phyloP scores from a whole-genome alignment of 2,113 vertebrate genomes.

The Epinephelus fuscoguttatus region DNA sequence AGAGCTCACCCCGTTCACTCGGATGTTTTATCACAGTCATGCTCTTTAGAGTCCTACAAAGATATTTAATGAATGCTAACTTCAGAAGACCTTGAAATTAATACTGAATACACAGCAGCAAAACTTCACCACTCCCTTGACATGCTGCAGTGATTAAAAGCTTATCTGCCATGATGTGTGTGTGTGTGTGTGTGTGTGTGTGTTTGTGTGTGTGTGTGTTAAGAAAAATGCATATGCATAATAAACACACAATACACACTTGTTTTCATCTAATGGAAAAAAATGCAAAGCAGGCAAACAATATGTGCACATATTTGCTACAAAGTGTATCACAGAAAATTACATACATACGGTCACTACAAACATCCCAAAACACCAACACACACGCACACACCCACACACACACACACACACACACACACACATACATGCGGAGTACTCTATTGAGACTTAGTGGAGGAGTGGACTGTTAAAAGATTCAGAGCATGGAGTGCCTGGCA shows the following conservation, averaged over 20 bases:
- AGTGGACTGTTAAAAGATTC: slow-evolving; percentile 69
- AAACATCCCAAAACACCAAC: background rate
- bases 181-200: too few species aligned
- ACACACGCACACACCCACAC: background rate
- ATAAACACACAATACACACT: background rate
- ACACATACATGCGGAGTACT: background rate
- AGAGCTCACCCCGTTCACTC: background rate
- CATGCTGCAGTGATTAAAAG: slow-evolving; percentile 26
- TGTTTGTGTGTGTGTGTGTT: too few species aligned
- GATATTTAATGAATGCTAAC: slow-evolving; percentile 19
- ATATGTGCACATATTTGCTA: background rate
- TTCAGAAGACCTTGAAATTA: slow-evolving; percentile 45
- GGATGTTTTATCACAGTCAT: background rate
- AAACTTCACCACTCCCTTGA: slow-evolving; percentile 19
- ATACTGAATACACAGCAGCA: slow-evolving; percentile 5
- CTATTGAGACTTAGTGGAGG: slow-evolving; percentile 48
- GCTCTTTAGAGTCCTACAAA: background rate
- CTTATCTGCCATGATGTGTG: background rate
- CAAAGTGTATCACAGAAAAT: background rate
- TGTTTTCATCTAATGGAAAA: background rate
- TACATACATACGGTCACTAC: background rate
- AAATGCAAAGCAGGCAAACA: slow-evolving; percentile 2
- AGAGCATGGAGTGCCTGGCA: slow-evolving; percentile 59
- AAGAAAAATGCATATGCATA: background rate
- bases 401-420: slow-evolving; percentile 5